Evolutionary conservation across 2,113 vertebrate species (phyloP).

Genomic region (Poeciliopsis occidentalis): DNA sequence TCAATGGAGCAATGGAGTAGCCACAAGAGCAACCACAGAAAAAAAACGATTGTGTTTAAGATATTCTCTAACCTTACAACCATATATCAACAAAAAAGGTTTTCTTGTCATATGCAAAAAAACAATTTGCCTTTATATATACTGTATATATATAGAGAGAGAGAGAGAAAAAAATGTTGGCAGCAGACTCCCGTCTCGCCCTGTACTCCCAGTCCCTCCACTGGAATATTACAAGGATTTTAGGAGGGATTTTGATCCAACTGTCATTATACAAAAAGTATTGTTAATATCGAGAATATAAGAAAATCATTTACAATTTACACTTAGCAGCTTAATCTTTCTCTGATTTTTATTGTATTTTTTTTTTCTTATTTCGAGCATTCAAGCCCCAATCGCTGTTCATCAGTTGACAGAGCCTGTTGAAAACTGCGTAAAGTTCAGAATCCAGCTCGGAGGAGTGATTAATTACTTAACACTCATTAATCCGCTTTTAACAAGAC

Average conservation of each 20-base stretch:
- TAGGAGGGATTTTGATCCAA: conserved; percentile 19
- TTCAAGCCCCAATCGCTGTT: conserved; percentile 17
- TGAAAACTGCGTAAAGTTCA: conserved; percentile 42
- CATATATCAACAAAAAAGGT: not conserved
- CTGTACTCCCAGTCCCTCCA: conserved; percentile 22
- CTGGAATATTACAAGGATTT: conserved; percentile 38
- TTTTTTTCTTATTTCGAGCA: conserved; percentile 7
- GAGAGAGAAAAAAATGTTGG: not conserved
- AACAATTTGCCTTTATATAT: not conserved
- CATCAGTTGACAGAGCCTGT: conserved; percentile 28
- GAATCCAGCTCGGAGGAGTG: conserved; percentile 21
- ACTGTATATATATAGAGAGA: no score
- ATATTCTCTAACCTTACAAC: not conserved
- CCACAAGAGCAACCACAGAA: not conserved
- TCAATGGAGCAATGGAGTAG: no score
- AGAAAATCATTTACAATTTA: not conserved
- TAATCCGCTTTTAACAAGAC: conserved; percentile 43
- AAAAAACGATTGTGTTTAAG: not conserved
- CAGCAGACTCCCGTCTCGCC: conserved; percentile 6
- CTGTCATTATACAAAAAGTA: not conserved
- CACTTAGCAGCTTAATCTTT: conserved; percentile 42
- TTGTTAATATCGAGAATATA: no score
- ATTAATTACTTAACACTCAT: conserved; percentile 60
- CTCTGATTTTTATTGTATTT: not conserved
- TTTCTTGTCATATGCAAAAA: not conserved